Evolutionary conservation across 2,888 invertebrate species (phyloP).

Genomic region (Drosophila mercatorum): DNA sequence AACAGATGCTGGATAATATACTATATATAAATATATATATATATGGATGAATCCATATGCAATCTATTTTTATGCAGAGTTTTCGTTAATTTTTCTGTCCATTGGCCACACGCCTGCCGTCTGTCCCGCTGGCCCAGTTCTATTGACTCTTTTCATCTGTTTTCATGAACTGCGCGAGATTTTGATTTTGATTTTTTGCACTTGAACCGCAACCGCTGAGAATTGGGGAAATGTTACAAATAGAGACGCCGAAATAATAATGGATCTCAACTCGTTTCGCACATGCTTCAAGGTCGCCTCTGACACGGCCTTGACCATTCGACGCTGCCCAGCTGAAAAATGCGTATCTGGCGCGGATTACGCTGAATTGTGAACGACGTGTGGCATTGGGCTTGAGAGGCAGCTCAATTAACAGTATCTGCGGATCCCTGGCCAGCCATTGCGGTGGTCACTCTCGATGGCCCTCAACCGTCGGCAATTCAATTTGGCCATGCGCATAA

Average conservation of each 20-base stretch:
- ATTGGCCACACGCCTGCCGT: background rate
- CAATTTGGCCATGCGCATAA: constrained; percentile 78
- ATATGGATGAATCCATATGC: constrained; percentile 1
- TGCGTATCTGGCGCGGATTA: constrained; percentile 18
- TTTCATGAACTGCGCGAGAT: constrained; percentile 15
- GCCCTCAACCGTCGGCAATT: constrained; percentile 31
- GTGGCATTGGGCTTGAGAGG: constrained; percentile 30
- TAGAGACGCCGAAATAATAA: constrained; percentile 53
- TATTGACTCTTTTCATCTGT: constrained; percentile 9
- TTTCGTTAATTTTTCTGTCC: constrained; percentile 18
- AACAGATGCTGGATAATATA: constrained; percentile 67
- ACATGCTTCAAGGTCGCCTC: constrained; percentile 60
- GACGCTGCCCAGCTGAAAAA: constrained; percentile 9
- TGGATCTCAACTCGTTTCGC: constrained; percentile 51
- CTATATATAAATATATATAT: constrained; percentile 1
- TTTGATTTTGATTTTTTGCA: constrained; percentile 41
- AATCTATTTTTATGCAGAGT: constrained; percentile 63
- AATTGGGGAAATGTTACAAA: constrained; percentile 58
- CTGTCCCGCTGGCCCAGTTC: background rate
- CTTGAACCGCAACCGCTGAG: constrained; percentile 52
- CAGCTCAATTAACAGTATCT: constrained; percentile 34
- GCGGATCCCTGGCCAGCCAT: constrained; percentile 19
- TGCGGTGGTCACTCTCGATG: constrained; percentile 35
- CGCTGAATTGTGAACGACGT: constrained; percentile 6
- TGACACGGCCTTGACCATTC: constrained; percentile 59